These are phyloP conservation scores for Cephus cinctus DNA, from an alignment of 1,140 invertebrate genomes.

Conservation along the genomic window DNA sequence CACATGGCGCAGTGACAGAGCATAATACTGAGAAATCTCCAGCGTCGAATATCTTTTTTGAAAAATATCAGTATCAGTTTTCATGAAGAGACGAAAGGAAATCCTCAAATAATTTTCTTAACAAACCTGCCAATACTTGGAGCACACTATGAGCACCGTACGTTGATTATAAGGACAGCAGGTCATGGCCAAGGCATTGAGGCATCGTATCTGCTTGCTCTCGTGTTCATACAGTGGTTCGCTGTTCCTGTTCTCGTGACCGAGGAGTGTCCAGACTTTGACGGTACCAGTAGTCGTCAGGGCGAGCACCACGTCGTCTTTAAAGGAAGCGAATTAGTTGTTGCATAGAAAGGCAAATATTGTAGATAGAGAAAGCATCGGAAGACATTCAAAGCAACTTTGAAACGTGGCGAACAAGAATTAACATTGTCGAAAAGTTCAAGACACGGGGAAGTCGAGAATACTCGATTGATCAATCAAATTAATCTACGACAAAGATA, in stretches of 20 bases:
- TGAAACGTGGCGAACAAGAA: too few relatives aligned
- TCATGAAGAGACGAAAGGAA: conserved; percentile 6
- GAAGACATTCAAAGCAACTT: conserved; percentile 17
- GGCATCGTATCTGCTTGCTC: conserved; percentile 92
- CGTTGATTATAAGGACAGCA: conserved; percentile 95
- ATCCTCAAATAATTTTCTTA: conserved; percentile 9
- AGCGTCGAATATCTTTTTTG: conserved; percentile 76
- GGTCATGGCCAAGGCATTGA: conserved; percentile 90
- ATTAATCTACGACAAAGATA: too few relatives aligned
- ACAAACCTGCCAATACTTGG: conserved; percentile 94
- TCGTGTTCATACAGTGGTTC: conserved; percentile 96
- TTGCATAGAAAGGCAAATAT: conserved; percentile 4
- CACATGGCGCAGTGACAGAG: conserved; percentile 77
- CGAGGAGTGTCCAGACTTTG: conserved; percentile 95
- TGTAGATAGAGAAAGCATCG: not conserved
- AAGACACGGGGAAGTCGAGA: too few relatives aligned
- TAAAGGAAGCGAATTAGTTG: conserved; percentile 33
- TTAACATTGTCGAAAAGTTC: too few relatives aligned
- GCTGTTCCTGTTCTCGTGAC: conserved; percentile 82
- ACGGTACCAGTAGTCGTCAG: conserved; percentile 95
- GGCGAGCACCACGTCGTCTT: conserved; percentile 95
- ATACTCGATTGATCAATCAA: too few relatives aligned
- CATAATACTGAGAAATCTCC: conserved; percentile 94
- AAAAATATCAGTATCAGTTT: too few relatives aligned
- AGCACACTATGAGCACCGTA: conserved; percentile 94